Conservation (phyloP, 2,888 invertebrate genomes). For the Pasiphila rectangulata region DNA sequence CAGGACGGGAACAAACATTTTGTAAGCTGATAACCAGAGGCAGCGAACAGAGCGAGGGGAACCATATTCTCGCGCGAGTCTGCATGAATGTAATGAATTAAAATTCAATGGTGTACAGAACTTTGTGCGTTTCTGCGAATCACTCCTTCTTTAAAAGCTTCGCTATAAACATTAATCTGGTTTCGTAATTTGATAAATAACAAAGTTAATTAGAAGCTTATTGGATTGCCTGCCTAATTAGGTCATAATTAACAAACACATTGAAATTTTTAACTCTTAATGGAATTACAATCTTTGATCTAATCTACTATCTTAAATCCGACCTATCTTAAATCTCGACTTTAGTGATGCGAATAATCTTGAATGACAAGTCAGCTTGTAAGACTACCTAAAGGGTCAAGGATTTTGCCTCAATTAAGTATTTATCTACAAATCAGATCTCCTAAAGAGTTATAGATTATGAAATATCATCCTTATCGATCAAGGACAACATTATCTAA, state of each 20-base stretch:
- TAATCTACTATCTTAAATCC: too few species aligned
- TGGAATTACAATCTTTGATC: too few species aligned
- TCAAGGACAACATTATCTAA: conserved; percentile 45
- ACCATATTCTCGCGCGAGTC: conserved; percentile 77
- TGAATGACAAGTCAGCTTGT: conserved; percentile 41
- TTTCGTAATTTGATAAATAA: conserved; percentile 10
- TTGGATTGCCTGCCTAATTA: conserved; percentile 20
- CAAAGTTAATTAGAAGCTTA: conserved; percentile 23
- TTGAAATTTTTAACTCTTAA: too few species aligned
- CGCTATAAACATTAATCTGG: conserved; percentile 19
- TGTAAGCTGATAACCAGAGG: conserved; percentile 80
- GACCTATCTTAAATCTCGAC: too few species aligned
- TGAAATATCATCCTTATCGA: conserved; percentile 3
- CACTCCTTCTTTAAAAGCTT: conserved; percentile 52
- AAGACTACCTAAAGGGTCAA: conserved; percentile 55
- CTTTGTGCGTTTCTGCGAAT: conserved; percentile 59
- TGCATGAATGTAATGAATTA: conserved; percentile 79
- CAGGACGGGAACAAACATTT: conserved; percentile 72
- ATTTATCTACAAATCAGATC: background rate
- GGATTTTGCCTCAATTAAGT: conserved; percentile 41
- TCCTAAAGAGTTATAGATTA: background rate
- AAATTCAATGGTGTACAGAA: conserved; percentile 70
- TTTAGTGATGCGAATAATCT: too few species aligned
- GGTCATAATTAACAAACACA: too few species aligned
- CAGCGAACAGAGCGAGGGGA: conserved; percentile 76